These are phyloP conservation scores for Spisula solida DNA, from an alignment of 2,888 invertebrate species.

Conservation along the genomic window DNA sequence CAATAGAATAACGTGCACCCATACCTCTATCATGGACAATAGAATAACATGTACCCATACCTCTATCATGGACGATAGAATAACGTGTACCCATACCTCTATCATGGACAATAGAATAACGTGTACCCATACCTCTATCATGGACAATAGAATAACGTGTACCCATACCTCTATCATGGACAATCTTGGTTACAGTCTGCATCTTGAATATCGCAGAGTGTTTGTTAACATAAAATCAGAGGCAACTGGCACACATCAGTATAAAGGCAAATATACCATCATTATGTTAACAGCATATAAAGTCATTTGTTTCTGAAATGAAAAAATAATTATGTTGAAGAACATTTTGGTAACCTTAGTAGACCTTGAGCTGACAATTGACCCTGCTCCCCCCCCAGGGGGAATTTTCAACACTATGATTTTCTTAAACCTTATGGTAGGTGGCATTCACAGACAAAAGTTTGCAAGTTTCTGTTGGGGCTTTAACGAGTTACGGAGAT, in stretches of 20 bases:
- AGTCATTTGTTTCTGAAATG: neutral
- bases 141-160: neutral
- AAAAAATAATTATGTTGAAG: neutral
- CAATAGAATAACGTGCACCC: no score
- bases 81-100: constrained; percentile 73
- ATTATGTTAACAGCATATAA: neutral
- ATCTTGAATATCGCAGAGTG: constrained; percentile 27
- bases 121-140: no score
- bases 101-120: no score
- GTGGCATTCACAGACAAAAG: no score
- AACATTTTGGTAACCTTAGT: no score
- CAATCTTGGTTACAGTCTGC: constrained; percentile 77
- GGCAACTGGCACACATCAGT: neutral
- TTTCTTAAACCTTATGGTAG: no score
- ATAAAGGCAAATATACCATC: neutral
- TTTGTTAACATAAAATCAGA: neutral
- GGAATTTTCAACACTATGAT: no score
- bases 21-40: constrained; percentile 79
- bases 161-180: constrained; percentile 77
- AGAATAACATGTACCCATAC: no score
- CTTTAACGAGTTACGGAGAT: no score
- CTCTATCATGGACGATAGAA: constrained; percentile 80
- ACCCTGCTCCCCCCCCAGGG: no score
- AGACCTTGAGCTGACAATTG: no score
- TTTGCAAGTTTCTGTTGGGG: no score